Percentiles rank a stretch among this genome's conserved stretches.
Evolutionary conservation across 2,888 invertebrate genomes (phyloP).

Genomic region (Pachydiplax longipennis): DNA sequence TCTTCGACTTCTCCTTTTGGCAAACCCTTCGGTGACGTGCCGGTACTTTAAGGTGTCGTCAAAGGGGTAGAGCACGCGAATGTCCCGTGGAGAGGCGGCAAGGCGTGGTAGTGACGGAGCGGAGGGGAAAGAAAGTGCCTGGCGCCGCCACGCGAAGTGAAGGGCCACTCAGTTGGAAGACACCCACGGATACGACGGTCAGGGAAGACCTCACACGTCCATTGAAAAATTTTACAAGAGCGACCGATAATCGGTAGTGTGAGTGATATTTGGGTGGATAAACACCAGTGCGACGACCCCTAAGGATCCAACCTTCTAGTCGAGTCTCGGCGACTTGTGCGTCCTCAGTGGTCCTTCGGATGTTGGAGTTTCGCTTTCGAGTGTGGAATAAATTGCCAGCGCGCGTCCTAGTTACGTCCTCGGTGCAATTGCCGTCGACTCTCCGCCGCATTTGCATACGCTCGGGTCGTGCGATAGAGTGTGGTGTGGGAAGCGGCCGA

Average conservation of each 20-base stretch:
- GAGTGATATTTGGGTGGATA: too few species aligned
- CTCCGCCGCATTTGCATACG: not conserved
- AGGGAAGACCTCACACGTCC: not conserved
- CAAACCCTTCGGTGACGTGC: not conserved
- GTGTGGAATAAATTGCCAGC: not conserved
- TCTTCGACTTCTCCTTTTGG: not conserved
- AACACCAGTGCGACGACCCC: too few species aligned
- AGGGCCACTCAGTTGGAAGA: slow-evolving; percentile 16
- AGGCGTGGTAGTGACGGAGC: not conserved
- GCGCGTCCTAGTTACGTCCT: not conserved
- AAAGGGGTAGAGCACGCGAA: not conserved
- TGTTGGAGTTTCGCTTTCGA: not conserved
- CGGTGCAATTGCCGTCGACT: not conserved
- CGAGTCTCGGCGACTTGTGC: not conserved
- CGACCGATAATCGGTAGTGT: too few species aligned
- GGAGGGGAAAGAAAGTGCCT: not conserved
- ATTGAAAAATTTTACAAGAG: not conserved
- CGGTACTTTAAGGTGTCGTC: not conserved
- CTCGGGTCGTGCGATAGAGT: not conserved
- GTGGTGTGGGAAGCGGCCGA: not conserved
- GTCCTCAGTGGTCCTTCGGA: not conserved
- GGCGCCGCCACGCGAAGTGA: slow-evolving; percentile 34
- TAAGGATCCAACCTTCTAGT: too few species aligned
- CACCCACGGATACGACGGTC: slow-evolving; percentile 29
- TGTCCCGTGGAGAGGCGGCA: not conserved